Evolutionary conservation across 1,140 invertebrate species (phyloP).

Genomic region (Aphis craccivora): DNA sequence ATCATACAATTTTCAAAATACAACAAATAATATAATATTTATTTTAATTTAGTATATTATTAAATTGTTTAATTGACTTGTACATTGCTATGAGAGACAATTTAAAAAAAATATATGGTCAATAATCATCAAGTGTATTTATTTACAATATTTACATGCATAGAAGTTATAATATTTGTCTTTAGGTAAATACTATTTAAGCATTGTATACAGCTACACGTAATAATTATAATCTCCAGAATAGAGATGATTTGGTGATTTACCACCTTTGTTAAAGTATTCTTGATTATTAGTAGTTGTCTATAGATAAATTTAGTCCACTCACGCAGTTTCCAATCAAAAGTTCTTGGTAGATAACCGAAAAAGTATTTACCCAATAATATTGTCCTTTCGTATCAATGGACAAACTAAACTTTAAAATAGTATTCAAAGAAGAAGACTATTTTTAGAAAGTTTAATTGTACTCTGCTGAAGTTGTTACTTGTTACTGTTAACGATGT

Average conservation of each 20-base stretch:
- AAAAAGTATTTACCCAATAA: not conserved
- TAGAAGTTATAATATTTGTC: no score
- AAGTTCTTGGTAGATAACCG: not conserved
- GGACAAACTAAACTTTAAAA: not conserved
- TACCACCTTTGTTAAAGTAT: not conserved
- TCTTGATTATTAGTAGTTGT: not conserved
- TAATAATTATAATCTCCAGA: not conserved
- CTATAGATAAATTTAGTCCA: not conserved
- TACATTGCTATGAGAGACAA: no score
- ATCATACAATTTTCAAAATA: no score
- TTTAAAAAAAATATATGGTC: no score
- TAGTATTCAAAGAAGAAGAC: not conserved
- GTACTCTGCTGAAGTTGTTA: not conserved
- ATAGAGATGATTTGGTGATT: not conserved
- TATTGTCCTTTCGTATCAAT: not conserved
- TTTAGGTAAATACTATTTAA: no score
- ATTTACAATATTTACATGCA: no score
- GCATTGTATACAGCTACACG: not conserved
- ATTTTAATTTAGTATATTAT: no score
- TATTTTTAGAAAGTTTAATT: not conserved
- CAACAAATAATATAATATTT: no score
- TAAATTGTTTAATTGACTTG: no score
- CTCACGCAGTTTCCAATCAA: not conserved
- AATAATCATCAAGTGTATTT: no score
- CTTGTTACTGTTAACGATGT: not conserved